Percentiles rank a stretch among this genome's conserved stretches.
These are phyloP conservation scores for Gila orcuttii DNA, from an alignment of 2,113 vertebrate genomes.

Conservation along the genomic window DNA sequence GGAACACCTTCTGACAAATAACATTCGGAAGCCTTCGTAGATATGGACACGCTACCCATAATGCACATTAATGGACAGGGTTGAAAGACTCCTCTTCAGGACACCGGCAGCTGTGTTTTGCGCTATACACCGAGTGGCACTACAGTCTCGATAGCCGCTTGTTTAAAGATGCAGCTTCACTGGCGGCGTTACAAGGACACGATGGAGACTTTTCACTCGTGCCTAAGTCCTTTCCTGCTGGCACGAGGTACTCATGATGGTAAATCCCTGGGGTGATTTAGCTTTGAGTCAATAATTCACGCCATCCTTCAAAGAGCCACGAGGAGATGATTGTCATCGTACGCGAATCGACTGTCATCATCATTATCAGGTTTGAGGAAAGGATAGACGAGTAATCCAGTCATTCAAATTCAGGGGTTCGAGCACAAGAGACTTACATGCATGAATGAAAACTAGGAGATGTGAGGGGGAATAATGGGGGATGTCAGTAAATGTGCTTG, in stretches of 20 bases:
- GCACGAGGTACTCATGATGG: constrained; percentile 27
- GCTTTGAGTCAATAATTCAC: constrained; percentile 40
- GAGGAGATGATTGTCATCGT: background rate
- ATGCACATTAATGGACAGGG: constrained; percentile 66
- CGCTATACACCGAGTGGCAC: constrained; percentile 55
- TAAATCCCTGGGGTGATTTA: constrained; percentile 36
- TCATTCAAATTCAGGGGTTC: constrained; percentile 42
- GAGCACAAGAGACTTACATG: constrained; percentile 6
- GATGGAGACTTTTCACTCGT: background rate
- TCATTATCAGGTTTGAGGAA: constrained; percentile 36
- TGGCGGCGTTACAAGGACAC: constrained; percentile 22
- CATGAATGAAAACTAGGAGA: constrained; percentile 27
- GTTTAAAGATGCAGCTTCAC: constrained; percentile 45
- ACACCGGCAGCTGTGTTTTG: constrained; percentile 66
- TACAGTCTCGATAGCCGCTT: constrained; percentile 44
- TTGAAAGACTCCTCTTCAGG: constrained; percentile 66
- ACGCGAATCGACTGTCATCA: constrained; percentile 41
- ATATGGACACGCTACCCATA: constrained; percentile 50
- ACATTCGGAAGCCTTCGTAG: constrained; percentile 52
- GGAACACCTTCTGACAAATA: constrained; percentile 58
- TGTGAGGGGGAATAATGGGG: constrained; percentile 21
- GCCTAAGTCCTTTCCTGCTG: constrained; percentile 7
- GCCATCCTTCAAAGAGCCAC: background rate
- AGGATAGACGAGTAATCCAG: constrained; percentile 40
- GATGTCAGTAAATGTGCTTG: constrained; percentile 14